Evolutionary conservation across 2,797 vertebrate genomes (phyloP), one percentile per base, ranked within the genome.

Genomic region (Mus caroli): DNA sequence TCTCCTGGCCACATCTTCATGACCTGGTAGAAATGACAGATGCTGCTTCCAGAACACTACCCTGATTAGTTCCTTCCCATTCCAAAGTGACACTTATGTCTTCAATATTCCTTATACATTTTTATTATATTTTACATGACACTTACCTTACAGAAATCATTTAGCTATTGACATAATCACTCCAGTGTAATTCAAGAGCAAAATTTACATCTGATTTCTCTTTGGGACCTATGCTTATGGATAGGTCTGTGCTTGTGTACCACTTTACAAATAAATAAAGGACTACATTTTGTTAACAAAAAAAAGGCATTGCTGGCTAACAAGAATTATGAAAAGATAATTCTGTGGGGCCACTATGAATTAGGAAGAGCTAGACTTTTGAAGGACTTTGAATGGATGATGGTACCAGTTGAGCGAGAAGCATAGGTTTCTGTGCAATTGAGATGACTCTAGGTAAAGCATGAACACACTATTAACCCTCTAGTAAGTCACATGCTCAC

Each of bases 181-280:
- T 60, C 14, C 8, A 20, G 58, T 82, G 40, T 75, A 22, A 24
- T 28, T 90, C 46, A 67, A 75, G 79, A 26, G n/a, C 15, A 56
- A 77, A 60, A 54, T 58, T 71, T 24, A 34, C 20, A 6, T 52
- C 46, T 71, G 62, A 76, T 54, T 85, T 56, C 46, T 69, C 60
- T 84, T 93, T 76, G 89, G 37, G 14, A 62, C 62, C 19, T 52
- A 8, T 37, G 26, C 19, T 3, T 6, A 34, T 43, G 40, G n/a
- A 62, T 4, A 60, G 58, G 22, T 60, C 50, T 91, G 71, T 75
- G 28, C 31, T 19, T 89, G 52, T 34, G 56, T 3, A 78, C 34
- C 13, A 62, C 86, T 73, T 88, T 43, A 37, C 54, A 83, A 91
- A 58, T 91, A 88, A 94, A 89, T 71, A 67, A 83, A 80, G n/a